Base-by-base conservation (phyloP, 2,888 invertebrate species). In the Drosophila algonquin region DNA sequence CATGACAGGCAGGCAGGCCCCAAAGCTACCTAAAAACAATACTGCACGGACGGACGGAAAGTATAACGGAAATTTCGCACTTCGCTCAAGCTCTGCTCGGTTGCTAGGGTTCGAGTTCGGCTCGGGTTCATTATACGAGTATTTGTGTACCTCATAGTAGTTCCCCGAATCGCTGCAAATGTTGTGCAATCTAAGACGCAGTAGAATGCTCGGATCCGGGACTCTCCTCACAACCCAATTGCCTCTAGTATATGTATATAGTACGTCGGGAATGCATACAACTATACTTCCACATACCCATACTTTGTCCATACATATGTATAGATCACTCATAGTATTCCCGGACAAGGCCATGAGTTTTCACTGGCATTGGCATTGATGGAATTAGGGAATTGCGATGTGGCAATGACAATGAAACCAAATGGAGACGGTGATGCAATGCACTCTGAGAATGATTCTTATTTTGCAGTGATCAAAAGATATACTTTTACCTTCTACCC, bases 121-220 rank as follows among this genome's bases (percentile, higher is more conserved):
- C 16, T 32, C 32, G 46, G n/a, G 46, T 46, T 16, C 18, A 46
- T 18, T 7, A 46, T 16, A 16, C 24, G 24, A 24, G 24, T 5
- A 24, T 32, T 3, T 16, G 46, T 16, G 9, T 30, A 7, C 10
- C 45, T n/a, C 40, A 32, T 18, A 14, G 55, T 46, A 63, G 63
- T 64, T 72, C 64, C 21, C 45, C 27, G 18, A 18, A 59, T 59
- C 61, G 65, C 53, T 59, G 63, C 75, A 71, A 56, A 64, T 48
- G 62, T 83, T 86, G 75, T 76, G 85, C 84, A 89, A 87, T 69
- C 75, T 76, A 77, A 79, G 85, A 77, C 87, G 89, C 81, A 87
- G 73, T 87, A 68, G 12, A 54, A 56, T 77, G 75, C 65, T 56
- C 40, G 40, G 40, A 14, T 40, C 40, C 40, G 40, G 40, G 40